Percentiles rank a stretch among this genome's conserved stretches.
These are phyloP conservation scores for Rhadinocentrus ornatus DNA, from an alignment of 2,797 vertebrate species.

Conservation along the genomic window DNA sequence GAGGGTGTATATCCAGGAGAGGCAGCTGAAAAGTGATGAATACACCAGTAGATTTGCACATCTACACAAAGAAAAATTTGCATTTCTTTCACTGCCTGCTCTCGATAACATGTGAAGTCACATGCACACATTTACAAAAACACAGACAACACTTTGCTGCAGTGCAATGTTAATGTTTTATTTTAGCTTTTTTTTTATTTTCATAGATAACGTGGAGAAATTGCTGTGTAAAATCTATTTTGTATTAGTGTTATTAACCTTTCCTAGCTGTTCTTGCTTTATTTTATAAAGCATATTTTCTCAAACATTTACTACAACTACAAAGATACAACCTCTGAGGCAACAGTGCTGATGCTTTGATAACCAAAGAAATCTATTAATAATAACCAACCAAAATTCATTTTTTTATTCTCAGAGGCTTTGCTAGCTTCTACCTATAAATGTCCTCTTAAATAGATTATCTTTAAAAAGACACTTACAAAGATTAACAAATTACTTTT, in stretches of 20 bases:
- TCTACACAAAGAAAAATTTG: conserved; percentile 11
- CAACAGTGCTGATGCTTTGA: neutral
- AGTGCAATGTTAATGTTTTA: conserved; percentile 59
- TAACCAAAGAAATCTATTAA: neutral
- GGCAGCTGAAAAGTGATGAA: conserved; percentile 10
- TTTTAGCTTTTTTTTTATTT: conserved; percentile 3
- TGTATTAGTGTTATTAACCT: neutral
- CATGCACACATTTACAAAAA: conserved; percentile 4
- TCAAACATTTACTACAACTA: neutral
- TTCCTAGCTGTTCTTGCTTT: neutral
- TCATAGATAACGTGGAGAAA: neutral
- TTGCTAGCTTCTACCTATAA: too few species aligned
- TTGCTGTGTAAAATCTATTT: neutral
- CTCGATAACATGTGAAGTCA: conserved; percentile 26
- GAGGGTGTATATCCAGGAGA: neutral
- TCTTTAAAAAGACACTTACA: neutral
- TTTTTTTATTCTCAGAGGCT: too few species aligned
- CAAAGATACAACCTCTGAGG: neutral
- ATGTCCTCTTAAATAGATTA: too few species aligned
- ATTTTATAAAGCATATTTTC: neutral
- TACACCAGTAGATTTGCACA: neutral
- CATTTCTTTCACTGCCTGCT: conserved; percentile 13
- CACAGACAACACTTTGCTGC: conserved; percentile 42
- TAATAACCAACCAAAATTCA: neutral
- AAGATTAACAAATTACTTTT: neutral